A percentile compares a stretch with the other conserved stretches of the same genome.
Evolutionary conservation across 2,113 vertebrate genomes (phyloP).

Genomic region (Misgurnus anguillicaudatus): DNA sequence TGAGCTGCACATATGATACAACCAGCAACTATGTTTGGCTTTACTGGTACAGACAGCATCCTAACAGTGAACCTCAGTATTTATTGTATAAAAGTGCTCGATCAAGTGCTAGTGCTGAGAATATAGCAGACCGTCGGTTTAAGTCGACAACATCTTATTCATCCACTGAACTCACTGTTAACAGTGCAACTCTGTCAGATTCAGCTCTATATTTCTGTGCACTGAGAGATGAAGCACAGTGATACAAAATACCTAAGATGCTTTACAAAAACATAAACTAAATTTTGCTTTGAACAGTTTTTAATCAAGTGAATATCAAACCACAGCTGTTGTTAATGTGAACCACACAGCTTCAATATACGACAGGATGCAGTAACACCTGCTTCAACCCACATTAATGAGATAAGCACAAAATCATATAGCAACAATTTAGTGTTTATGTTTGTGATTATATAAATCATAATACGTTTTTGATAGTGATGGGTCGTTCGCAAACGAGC

Average conservation of each 20-base stretch:
- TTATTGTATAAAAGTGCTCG: not conserved
- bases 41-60: constrained; percentile 25
- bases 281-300: not conserved
- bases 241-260: not conserved
- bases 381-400: no score
- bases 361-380: no score
- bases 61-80: constrained; percentile 10
- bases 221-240: constrained; percentile 11
- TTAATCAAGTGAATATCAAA: no score
- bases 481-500: no score
- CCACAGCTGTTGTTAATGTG: no score
- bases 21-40: not conserved
- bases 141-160: not conserved
- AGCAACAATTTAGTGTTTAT: no score
- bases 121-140: not conserved
- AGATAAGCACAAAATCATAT: no score
- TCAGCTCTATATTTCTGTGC: constrained; percentile 18
- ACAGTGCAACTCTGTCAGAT: not conserved
- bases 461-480: no score
- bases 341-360: no score
- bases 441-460: no score
- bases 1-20: constrained; percentile 15
- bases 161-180: constrained; percentile 1
- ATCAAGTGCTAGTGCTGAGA: rapidly evolving
- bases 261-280: constrained; percentile 31